A percentile compares a stretch with the other conserved stretches of the same genome.
These are phyloP conservation scores for Drosophila seguyi DNA, from an alignment of 1,140 invertebrate species.

Conservation along the genomic window DNA sequence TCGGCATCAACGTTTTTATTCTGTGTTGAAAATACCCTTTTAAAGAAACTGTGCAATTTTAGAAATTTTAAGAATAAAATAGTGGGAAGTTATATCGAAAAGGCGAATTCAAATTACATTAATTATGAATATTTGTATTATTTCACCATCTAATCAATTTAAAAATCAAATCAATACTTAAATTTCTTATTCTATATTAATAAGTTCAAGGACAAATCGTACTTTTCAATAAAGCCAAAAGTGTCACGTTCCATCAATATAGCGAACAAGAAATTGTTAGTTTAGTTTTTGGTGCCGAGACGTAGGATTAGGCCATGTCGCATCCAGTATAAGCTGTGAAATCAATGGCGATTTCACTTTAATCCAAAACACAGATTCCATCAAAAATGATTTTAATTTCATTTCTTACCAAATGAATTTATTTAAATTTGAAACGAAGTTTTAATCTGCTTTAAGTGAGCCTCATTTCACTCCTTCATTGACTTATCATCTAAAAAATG, in stretches of 20 bases:
- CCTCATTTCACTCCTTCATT: background rate
- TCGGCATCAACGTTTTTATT: background rate
- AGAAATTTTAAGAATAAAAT: background rate
- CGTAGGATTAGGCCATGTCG: background rate
- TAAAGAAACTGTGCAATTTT: background rate
- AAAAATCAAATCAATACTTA: too few species aligned
- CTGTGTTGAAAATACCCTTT: background rate
- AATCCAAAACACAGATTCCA: background rate
- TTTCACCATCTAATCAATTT: too few species aligned
- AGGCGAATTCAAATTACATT: too few species aligned
- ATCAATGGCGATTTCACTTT: background rate
- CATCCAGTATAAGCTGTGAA: background rate
- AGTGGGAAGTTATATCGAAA: background rate
- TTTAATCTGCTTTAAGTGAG: background rate
- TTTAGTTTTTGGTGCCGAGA: background rate
- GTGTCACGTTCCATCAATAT: background rate
- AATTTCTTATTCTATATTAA: too few species aligned
- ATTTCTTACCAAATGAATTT: background rate
- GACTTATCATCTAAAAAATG: constrained; percentile 28
- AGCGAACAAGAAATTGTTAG: background rate
- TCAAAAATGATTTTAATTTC: background rate
- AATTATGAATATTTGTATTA: too few species aligned
- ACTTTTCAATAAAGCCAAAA: too few species aligned
- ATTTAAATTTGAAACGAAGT: background rate
- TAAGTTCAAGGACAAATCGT: too few species aligned